Conservation (phyloP, 1,140 invertebrate genomes). For the Halyomorpha halys region DNA sequence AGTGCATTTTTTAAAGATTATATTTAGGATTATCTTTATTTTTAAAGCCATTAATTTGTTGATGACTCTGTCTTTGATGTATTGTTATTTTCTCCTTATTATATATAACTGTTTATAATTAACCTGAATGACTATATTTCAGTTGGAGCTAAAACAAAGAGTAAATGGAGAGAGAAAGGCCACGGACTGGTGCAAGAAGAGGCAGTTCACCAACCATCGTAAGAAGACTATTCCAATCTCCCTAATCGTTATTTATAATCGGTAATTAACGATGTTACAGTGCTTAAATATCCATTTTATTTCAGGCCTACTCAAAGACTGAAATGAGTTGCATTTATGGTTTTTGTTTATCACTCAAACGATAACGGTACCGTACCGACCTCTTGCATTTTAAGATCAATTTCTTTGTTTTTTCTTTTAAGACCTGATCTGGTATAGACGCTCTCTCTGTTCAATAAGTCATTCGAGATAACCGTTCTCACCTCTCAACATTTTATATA, state of each 20-base stretch:
- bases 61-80: no score
- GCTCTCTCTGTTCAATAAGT: no score
- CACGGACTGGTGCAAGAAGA: conserved; percentile 18
- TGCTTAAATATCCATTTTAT: background rate
- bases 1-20: no score
- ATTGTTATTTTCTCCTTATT: background rate
- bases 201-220: background rate
- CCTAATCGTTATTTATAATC: background rate
- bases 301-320: conserved; percentile 12
- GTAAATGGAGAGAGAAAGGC: conserved; percentile 22
- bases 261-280: background rate
- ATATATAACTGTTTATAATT: background rate
- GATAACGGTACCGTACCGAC: no score
- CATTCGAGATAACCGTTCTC: no score
- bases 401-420: no score
- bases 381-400: no score
- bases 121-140: background rate
- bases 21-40: no score
- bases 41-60: no score
- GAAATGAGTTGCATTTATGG: conserved; percentile 6
- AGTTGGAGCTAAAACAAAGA: conserved; percentile 1
- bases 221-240: background rate
- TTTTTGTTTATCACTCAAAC: no score
- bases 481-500: no score
- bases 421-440: no score